Percentiles rank a stretch among this genome's conserved stretches.
phyloP scores from a whole-genome alignment of 92 coral and sea anemone species.

The Pocillopora meandrina region DNA sequence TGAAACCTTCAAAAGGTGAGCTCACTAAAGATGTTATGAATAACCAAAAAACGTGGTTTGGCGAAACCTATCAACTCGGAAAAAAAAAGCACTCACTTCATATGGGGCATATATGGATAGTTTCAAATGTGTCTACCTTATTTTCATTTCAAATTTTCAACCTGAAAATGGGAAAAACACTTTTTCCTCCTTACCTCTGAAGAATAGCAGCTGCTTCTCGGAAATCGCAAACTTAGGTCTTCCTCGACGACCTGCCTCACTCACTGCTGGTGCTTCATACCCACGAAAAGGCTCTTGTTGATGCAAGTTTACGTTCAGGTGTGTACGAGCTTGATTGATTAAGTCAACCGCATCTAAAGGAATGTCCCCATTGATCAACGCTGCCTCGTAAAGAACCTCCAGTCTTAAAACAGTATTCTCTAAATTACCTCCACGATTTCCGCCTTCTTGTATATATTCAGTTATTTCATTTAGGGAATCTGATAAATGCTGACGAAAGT shows the following conservation, averaged over 20 bases:
- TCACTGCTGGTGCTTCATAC: background rate
- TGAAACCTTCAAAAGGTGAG: no score
- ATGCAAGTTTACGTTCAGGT: background rate
- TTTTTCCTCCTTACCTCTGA: background rate
- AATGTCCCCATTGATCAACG: slow-evolving; percentile 1
- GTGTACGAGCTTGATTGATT: slow-evolving; percentile 3
- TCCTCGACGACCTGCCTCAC: background rate
- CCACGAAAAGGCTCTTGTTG: background rate
- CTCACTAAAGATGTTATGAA: background rate
- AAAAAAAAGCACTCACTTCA: no score
- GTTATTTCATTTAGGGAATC: background rate
- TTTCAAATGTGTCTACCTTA: no score
- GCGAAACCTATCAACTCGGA: no score
- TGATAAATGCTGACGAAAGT: background rate
- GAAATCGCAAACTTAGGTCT: slow-evolving; percentile 14
- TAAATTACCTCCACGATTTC: background rate
- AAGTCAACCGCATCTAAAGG: background rate
- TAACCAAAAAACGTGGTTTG: no score
- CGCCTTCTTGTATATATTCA: background rate
- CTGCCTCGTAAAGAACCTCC: slow-evolving; percentile 7
- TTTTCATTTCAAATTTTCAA: no score
- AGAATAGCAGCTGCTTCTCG: slow-evolving; percentile 8
- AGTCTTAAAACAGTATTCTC: background rate
- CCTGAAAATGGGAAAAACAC: background rate
- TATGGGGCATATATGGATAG: no score